Evolutionary conservation across 2,888 invertebrate genomes (phyloP).

Genomic region (Andrena flavipes): DNA sequence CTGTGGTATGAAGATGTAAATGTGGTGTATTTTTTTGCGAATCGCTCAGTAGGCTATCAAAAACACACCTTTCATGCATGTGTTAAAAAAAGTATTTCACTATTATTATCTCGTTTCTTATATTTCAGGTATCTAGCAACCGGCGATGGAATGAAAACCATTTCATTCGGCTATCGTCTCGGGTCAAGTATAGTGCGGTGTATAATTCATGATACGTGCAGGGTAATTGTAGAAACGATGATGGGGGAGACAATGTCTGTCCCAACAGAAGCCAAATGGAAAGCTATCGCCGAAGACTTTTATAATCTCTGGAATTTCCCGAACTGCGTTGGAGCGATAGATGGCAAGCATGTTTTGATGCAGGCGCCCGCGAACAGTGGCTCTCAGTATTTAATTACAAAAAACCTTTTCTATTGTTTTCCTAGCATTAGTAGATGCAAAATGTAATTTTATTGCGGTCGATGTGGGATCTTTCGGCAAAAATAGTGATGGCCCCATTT

Average conservation of each 20-base stretch:
- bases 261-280: not conserved
- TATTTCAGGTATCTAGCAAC: constrained; percentile 16
- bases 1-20: no score
- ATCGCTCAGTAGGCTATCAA: no score
- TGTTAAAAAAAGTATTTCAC: no score
- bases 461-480: not conserved
- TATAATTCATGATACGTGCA: not conserved
- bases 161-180: constrained; percentile 4
- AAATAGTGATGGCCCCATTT: not conserved
- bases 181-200: not conserved
- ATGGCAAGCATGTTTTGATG: not conserved
- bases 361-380: not conserved
- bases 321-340: constrained; percentile 12
- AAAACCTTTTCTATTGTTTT: not conserved
- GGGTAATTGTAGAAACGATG: not conserved
- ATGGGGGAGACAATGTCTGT: not conserved
- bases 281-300: not conserved
- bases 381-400: not conserved
- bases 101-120: not conserved
- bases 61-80: no score
- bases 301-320: not conserved
- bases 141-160: not conserved
- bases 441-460: not conserved
- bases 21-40: no score
- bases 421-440: no score